Evolutionary conservation across 2,113 vertebrate species (phyloP), one percentile per base, ranked within the genome.

Genomic region (Conger conger): DNA sequence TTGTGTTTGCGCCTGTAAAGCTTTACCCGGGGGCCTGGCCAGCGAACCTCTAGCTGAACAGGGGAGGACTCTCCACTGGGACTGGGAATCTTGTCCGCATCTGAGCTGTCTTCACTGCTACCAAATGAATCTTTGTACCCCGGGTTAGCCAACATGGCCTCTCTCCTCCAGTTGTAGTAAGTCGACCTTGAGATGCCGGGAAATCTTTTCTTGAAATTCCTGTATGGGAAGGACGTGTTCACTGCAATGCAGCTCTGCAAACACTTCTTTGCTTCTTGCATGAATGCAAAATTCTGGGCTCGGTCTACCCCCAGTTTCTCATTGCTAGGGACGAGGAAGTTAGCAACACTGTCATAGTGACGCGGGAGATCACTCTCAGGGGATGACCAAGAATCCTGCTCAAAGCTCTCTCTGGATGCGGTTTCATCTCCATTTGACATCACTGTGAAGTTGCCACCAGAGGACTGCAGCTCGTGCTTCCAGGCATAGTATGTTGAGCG

Each of bases 141-240:
- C 45, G 96, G 92, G 76, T 91, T 96, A 76, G 95, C 95, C 54
- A 96, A 90, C 92, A 99, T 93, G 17, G 97, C 98, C 92, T 99
- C 98, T 50, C 97, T 96, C 89, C 97, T 94, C 98, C 98, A 99
- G 89, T 99, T 99, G 92, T 99, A 99, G 87, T 99, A 99, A 17
- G 97, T 99, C 1, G 97, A 99, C 68, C 98, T 94, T 2, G 98
- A 99, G 88, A 99, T 98, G 80, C 97, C 97, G 0, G 98, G 97
- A 88, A 98, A 99, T 79, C 94, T 96, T 81, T 94, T 94, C 85
- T 98, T 99, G 93, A 99, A 99, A 87, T 97, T 94, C 53, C 96
- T 94, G 81, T 99, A 99, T 68, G 97, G 98, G 35, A 98, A 96
- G 8, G 96, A 93, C 2, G 93, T 92, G 86, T 99, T 98, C 92